phyloP scores from a whole-genome alignment of 2,888 invertebrate species.

The Ecliptopera silaceata region DNA sequence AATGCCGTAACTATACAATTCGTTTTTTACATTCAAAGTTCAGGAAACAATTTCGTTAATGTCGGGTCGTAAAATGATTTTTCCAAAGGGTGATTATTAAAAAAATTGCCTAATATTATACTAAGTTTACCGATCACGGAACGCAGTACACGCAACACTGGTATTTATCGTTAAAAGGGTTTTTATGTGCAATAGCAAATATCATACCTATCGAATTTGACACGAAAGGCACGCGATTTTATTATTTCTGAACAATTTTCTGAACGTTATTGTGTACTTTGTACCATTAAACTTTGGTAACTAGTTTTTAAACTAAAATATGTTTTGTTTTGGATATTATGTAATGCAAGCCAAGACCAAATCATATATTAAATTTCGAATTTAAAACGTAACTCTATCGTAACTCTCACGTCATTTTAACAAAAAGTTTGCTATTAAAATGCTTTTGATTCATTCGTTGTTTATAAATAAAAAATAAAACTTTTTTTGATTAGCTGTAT shows the following conservation, averaged over 20 bases:
- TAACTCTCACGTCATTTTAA: too few relatives aligned
- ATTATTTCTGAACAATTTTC: constrained; percentile 31
- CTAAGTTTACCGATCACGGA: constrained; percentile 37
- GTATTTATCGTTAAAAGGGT: constrained; percentile 40
- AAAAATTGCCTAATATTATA: constrained; percentile 30
- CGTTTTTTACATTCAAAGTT: constrained; percentile 6
- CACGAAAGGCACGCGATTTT: constrained; percentile 38
- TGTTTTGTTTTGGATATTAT: too few relatives aligned
- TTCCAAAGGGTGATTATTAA: constrained; percentile 21
- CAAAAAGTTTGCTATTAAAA: too few relatives aligned
- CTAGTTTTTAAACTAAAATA: too few relatives aligned
- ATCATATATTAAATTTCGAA: too few relatives aligned
- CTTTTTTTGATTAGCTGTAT: too few relatives aligned
- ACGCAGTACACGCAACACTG: constrained; percentile 35
- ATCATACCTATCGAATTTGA: constrained; percentile 37
- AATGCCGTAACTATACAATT: constrained; percentile 1
- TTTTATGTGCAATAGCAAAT: constrained; percentile 39
- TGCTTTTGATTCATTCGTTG: too few relatives aligned
- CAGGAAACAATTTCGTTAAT: constrained; percentile 21
- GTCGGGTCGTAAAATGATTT: constrained; percentile 18
- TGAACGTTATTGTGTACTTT: constrained; percentile 9
- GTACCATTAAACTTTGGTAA: background rate
- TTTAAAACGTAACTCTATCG: too few relatives aligned
- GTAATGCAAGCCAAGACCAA: too few relatives aligned
- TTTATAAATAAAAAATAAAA: too few relatives aligned